Evolutionary conservation across 2,797 vertebrate species (phyloP).

Genomic region (Iguana delicatissima): DNA sequence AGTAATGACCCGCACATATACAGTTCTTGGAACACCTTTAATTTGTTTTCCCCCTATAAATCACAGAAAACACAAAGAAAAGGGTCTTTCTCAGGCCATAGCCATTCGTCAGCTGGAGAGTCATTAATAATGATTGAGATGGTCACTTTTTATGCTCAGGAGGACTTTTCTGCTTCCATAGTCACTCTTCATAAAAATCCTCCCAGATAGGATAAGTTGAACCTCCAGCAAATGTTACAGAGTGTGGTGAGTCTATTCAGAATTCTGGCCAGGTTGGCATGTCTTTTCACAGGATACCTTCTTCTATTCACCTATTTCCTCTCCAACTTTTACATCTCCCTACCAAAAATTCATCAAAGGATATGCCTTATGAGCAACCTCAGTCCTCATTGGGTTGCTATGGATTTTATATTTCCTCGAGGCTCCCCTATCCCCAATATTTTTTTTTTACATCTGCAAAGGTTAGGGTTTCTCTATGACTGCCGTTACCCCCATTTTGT

Average conservation of each 20-base stretch:
- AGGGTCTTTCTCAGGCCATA: constrained; percentile 26
- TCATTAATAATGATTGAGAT: neutral
- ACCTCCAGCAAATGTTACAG: neutral
- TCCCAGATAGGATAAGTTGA: neutral
- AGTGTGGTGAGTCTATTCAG: neutral
- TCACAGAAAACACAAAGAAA: constrained; percentile 16
- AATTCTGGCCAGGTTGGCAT: too few species aligned
- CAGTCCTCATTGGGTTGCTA: neutral
- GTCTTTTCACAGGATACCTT: neutral
- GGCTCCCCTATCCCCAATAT: neutral
- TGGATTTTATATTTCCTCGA: too few species aligned
- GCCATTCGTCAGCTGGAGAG: constrained; percentile 7
- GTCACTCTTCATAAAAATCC: constrained; percentile 14
- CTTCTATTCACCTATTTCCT: neutral
- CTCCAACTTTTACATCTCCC: neutral
- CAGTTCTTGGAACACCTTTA: neutral
- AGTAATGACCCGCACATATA: neutral
- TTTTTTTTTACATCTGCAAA: neutral
- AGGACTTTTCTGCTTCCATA: neutral
- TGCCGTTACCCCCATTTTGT: neutral
- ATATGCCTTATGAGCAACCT: neutral
- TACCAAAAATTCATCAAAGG: neutral
- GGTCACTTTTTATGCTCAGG: constrained; percentile 3
- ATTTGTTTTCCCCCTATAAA: neutral
- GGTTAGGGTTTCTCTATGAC: too few species aligned